These are phyloP conservation scores for Pimephales promelas DNA, from an alignment of 2,113 vertebrate genomes.

Conservation along the genomic window DNA sequence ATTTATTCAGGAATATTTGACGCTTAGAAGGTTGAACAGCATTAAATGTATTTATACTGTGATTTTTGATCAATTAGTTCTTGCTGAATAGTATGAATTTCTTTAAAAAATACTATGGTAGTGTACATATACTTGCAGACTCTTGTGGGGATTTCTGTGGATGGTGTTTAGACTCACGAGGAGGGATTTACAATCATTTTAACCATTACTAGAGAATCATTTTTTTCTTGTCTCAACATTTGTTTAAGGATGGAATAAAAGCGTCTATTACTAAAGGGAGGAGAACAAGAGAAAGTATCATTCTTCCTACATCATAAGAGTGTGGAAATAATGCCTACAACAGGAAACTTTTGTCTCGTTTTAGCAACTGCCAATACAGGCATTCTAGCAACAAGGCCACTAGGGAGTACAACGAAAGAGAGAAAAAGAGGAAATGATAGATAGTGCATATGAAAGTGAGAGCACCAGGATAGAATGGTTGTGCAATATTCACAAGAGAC, in stretches of 20 bases:
- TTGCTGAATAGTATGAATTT: no score
- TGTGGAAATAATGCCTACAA: slow-evolving; percentile 44
- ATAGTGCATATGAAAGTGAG: slow-evolving; percentile 20
- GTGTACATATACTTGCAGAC: not conserved
- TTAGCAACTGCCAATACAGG: slow-evolving; percentile 43
- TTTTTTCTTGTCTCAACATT: not conserved
- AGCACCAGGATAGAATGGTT: not conserved
- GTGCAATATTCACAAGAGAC: slow-evolving; percentile 29
- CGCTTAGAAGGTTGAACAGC: not conserved
- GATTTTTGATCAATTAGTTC: not conserved
- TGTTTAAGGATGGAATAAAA: not conserved
- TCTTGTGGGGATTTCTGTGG: not conserved
- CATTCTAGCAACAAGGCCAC: slow-evolving; percentile 47
- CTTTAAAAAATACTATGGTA: no score
- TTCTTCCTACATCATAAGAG: slow-evolving; percentile 13
- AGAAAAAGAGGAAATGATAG: slow-evolving; percentile 49
- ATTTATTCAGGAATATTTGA: not conserved
- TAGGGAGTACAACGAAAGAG: slow-evolving; percentile 21
- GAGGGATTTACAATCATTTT: slow-evolving; percentile 7
- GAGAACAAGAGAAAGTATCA: slow-evolving; percentile 6
- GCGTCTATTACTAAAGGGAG: not conserved
- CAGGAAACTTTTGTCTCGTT: slow-evolving; percentile 26
- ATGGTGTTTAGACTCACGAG: slow-evolving; percentile 13
- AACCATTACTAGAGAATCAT: not conserved
- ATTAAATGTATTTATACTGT: not conserved